Percentiles rank a stretch among this genome's conserved stretches.
Conservation (phyloP, 2,113 vertebrate species). For the Thunnus maccoyii region DNA sequence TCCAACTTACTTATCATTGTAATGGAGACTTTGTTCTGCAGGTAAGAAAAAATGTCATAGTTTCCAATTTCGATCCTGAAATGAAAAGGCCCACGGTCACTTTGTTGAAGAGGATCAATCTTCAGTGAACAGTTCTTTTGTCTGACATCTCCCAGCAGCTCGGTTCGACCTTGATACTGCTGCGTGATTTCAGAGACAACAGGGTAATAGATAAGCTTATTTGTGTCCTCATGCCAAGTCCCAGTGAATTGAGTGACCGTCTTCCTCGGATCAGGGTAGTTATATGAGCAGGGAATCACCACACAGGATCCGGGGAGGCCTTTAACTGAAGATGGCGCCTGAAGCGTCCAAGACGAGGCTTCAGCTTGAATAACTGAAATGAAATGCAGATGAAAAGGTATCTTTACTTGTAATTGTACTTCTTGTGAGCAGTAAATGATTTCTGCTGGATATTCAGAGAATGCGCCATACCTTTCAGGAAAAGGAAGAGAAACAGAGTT, state of each 20-base stretch:
- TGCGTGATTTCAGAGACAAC: background rate
- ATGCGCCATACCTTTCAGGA: conserved; percentile 39
- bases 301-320: conserved; percentile 79
- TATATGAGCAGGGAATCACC: conserved; percentile 79
- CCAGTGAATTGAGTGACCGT: conserved; percentile 47
- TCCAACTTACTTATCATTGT: conserved; percentile 68
- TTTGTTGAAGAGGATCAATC: conserved; percentile 64
- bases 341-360: conserved; percentile 64
- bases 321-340: conserved; percentile 57
- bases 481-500: conserved; percentile 36
- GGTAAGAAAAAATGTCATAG: conserved; percentile 57
- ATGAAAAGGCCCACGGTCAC: conserved; percentile 65
- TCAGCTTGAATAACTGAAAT: conserved; percentile 50
- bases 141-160: conserved; percentile 67
- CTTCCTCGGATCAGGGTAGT: conserved; percentile 50
- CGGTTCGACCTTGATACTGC: conserved; percentile 55
- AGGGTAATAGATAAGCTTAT: conserved; percentile 55
- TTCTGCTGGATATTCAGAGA: background rate
- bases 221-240: conserved; percentile 42
- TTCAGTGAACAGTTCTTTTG: conserved; percentile 77
- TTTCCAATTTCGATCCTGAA: conserved; percentile 78
- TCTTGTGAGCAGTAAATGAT: background rate
- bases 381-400: background rate
- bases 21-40: conserved; percentile 6
- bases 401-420: background rate